Evolutionary conservation across 1,140 invertebrate species (phyloP).

Genomic region (Aphidius gifuensis): DNA sequence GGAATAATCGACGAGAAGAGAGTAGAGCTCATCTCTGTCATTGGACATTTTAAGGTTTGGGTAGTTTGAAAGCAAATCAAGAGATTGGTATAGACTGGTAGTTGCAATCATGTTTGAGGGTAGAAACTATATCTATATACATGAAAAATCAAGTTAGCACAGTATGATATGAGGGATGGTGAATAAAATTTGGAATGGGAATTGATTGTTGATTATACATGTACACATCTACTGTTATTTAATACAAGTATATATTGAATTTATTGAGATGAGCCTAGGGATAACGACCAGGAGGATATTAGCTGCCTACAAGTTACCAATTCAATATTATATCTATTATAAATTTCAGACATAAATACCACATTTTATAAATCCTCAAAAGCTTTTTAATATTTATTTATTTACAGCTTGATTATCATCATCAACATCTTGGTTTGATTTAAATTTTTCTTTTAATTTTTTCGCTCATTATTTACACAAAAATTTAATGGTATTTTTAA

Average conservation of each 20-base stretch:
- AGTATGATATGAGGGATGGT: slow-evolving; percentile 2
- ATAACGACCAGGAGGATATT: slow-evolving; percentile 57
- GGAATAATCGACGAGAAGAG: neutral
- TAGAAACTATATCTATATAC: slow-evolving; percentile 14
- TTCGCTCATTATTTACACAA: no score
- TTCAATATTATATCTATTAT: slow-evolving; percentile 40
- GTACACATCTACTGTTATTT: slow-evolving; percentile 1
- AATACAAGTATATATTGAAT: slow-evolving; percentile 57
- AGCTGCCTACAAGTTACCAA: slow-evolving; percentile 51
- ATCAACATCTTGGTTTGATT: neutral
- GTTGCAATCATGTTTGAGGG: slow-evolving; percentile 13
- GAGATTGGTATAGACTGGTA: slow-evolving; percentile 6
- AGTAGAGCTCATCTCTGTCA: slow-evolving; percentile 43
- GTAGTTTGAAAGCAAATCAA: slow-evolving; percentile 11
- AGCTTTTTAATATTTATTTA: slow-evolving; percentile 2
- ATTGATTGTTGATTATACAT: neutral
- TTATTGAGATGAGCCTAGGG: slow-evolving; percentile 57
- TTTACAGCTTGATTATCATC: neutral
- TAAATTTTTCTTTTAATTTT: no score
- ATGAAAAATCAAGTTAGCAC: slow-evolving; percentile 8
- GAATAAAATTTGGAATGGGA: slow-evolving; percentile 2
- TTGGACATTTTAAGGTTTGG: neutral
- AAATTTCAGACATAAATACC: slow-evolving; percentile 22
- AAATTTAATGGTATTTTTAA: no score
- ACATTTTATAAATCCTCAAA: slow-evolving; percentile 12